phyloP scores from a whole-genome alignment of 2,888 invertebrate genomes.

The Agrypnus murinus region DNA sequence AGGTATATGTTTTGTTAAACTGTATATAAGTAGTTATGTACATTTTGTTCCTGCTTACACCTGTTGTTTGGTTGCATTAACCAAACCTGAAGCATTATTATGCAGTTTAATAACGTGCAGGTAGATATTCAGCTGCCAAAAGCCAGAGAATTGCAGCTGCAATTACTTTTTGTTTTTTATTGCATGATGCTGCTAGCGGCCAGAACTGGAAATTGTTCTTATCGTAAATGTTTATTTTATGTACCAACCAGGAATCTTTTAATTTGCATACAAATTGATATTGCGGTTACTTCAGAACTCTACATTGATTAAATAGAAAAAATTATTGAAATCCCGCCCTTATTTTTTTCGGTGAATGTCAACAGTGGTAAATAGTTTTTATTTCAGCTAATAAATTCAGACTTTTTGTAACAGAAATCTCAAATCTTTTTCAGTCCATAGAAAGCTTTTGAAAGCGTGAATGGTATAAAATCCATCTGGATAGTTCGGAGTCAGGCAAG shows the following conservation, averaged over 20 bases:
- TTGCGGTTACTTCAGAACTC: conserved; percentile 12
- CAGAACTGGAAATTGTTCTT: conserved; percentile 41
- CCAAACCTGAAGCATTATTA: not conserved
- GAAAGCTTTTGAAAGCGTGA: conserved; percentile 54
- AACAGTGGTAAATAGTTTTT: not conserved
- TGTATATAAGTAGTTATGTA: conserved; percentile 23
- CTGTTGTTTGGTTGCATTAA: conserved; percentile 19
- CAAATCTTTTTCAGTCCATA: conserved; percentile 23
- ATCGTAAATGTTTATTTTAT: conserved; percentile 37
- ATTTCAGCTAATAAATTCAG: conserved; percentile 13
- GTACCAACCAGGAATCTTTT: conserved; percentile 19
- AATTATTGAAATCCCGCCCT: not conserved
- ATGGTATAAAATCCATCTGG: conserved; percentile 61
- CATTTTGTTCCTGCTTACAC: conserved; percentile 23
- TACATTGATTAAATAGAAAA: not conserved
- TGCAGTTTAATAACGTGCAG: conserved; percentile 12
- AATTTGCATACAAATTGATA: conserved; percentile 43
- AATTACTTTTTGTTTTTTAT: conserved; percentile 28
- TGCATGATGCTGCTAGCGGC: conserved; percentile 8
- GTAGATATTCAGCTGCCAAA: conserved; percentile 27
- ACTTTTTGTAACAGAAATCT: conserved; percentile 27
- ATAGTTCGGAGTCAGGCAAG: conserved; percentile 62
- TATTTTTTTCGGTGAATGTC: not conserved
- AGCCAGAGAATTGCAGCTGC: conserved; percentile 32
- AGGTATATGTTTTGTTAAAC: conserved; percentile 26